Evolutionary conservation across 2,888 invertebrate genomes (phyloP), one percentile per base, ranked within the genome.

Genomic region (Hesperia comma): DNA sequence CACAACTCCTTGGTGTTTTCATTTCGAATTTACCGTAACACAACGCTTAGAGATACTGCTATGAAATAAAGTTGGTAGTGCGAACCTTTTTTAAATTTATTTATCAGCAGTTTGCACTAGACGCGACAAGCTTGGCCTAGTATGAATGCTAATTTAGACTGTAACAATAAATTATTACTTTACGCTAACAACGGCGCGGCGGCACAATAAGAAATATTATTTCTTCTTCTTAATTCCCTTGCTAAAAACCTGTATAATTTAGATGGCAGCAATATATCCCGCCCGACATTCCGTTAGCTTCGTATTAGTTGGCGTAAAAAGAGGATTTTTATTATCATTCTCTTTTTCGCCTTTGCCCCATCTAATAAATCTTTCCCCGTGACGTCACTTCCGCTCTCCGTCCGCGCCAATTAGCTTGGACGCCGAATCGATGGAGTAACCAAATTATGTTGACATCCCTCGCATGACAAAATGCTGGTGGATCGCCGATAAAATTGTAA

Each of bases 381-480:
- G 15, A 63, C 72, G 70, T 75, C 76, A 78, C 79, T 77, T 79
- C 77, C 77, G 74, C 69, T 70, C 68, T 68, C 71, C 77, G 81
- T 83, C 81, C 77, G 70, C 75, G 75, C 78, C 87, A 86, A 88
- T 88, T 87, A 87, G 75, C 71, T 69, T 68, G 71, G 68, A 74
- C 77, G 77, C 73, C 75, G 77, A 78, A 72, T 82, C 81, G 81
- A 82, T 84, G 79, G 80, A 81, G 79, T 84, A 86, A 87, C 82
- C 76, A 76, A 86, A 86, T 88, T 84, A 84, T 77, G 77, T 79
- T 71, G 75, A 74, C 72, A 72, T 74, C 78, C 73, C 63, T 33
- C 69, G 70, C 66, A 17, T 49, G 61, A 53, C 53, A 32, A 53
- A 26, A 53, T 8, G 53, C 51, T 21, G 12, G 19, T 51, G 51